Percentiles rank a stretch among this genome's conserved stretches.
These are phyloP conservation scores for Coenonympha arcania DNA, from an alignment of 2,888 invertebrate species.

Conservation along the genomic window DNA sequence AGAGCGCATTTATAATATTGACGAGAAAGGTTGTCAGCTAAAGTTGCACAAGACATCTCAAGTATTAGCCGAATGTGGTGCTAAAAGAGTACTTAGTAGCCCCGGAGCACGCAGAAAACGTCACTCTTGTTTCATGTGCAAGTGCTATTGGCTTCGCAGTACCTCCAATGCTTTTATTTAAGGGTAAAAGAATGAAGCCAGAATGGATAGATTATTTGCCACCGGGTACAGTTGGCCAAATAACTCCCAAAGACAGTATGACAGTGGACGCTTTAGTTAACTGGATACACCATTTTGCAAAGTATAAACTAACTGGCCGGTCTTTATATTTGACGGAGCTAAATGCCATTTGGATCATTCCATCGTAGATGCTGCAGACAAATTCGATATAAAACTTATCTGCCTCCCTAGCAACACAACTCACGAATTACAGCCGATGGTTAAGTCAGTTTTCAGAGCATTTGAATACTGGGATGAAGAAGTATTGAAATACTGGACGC, in stretches of 20 bases:
- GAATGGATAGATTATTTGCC: background rate
- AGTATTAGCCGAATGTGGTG: background rate
- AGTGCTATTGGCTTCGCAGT: background rate
- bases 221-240: background rate
- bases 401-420: background rate
- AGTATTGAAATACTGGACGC: constrained; percentile 34
- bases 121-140: background rate
- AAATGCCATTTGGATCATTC: background rate
- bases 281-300: background rate
- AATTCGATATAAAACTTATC: background rate
- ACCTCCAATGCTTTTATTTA: background rate
- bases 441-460: constrained; percentile 37
- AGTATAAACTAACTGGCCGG: background rate
- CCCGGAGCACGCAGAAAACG: background rate
- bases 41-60: background rate
- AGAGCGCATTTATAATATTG: constrained; percentile 19
- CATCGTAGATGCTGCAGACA: background rate
- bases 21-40: constrained; percentile 16
- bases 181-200: background rate
- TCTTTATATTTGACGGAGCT: background rate
- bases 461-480: constrained; percentile 43
- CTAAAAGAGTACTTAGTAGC: background rate
- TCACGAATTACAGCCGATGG: constrained; percentile 39
- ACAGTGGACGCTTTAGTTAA: background rate
- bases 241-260: background rate